Evolutionary conservation across 30 jellyfish, hydroid and myxozoan species (phyloP), one percentile per base, ranked within the genome.

Genomic region (Cassiopea andromeda): DNA sequence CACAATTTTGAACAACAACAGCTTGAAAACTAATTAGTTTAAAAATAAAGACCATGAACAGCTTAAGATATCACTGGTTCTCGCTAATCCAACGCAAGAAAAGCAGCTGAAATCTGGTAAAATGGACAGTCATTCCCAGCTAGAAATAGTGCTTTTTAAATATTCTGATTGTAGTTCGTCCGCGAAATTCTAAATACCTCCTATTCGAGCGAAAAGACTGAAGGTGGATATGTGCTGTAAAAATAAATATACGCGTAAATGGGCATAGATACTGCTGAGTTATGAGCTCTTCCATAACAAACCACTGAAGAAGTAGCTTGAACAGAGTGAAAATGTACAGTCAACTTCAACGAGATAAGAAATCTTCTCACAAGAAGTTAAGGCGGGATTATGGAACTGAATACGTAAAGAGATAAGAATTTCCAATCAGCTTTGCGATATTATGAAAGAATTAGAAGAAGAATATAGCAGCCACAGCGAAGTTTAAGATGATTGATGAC

Each of bases 141-240:
- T 44, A 78, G 27, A 18, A 43, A 54, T 46, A 60, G 77, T 19
- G 38, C 12, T 78, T 60, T 50, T 81, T 61, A 27, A 7, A 38
- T 16, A 81, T 64, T 81, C 80, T 81, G 80, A 68, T 81, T 68
- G 89, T 44, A 45, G 17, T 1, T 7, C 44, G 44, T 58, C 89
- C 79, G 80, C 89, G 2, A 47, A 38, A 45, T 59, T 59, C 81
- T 4, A 60, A 81, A 64, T 81, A 44, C 38, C 89, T 14, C 46
- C 15, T 81, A 45, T 13, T 64, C 78, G 80, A 43, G 89, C 50
- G 86, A 77, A 77, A 77, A 43, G 54, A 19, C 5, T 38, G 10
- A 18, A 19, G 54, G 15, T 2, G 7, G 79, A 18, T 54, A 43
- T 70, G 38, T 70, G 79, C 79, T 12, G 50, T 16, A 54, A 3